Base-by-base conservation (phyloP, 2,888 invertebrate species). In the Choreutis nemorana region DNA sequence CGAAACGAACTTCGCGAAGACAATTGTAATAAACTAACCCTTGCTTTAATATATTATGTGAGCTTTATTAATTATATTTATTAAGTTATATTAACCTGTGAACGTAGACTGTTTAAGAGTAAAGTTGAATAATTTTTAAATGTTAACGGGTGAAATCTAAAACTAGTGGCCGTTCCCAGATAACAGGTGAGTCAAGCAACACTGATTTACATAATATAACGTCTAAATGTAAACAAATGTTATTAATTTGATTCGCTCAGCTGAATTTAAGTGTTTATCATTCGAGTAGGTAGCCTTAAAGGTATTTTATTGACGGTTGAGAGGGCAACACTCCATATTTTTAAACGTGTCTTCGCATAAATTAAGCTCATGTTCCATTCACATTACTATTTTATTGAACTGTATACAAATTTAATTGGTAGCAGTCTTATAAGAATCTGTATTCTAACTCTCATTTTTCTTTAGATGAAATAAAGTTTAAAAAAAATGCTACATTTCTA, bases 1-100 rank as follows among this genome's bases (percentile, higher is more conserved):
- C 72, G 72, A 72, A 64, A 67, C 67, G 68, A n/a, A 68, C 55
- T 50, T 49, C 42, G 37, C 41, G 42, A 42, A 37, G 27, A 32
- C 35, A 34, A 32, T 30, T 35, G 55, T 59, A 66, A 55, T 57
- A 56, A 44, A 49, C 49, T 45, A 40, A 40, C 42, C 60, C 59
- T 56, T 36, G 49, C 58, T 45, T 52, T 61, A 55, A 62, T 58
- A 25, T 29, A 33, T 59, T 46, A 55, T 54, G 66, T 63, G 67
- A 61, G 68, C 67, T 68, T 65, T 21, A 23, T 15, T 8, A 43
- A 45, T 52, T 57, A 57, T 57, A n/a, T n/a, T n/a, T n/a, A n/a
- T n/a, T n/a, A n/a, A n/a, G n/a, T n/a, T n/a, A n/a, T n/a, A n/a
- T n/a, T n/a, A 51, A 49, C 50, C 37, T 40, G 39, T 46, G 48